Evolutionary conservation across 1,140 invertebrate species (phyloP), one percentile per base, ranked within the genome.

Genomic region (Pseudomyrmex cubaensis): DNA sequence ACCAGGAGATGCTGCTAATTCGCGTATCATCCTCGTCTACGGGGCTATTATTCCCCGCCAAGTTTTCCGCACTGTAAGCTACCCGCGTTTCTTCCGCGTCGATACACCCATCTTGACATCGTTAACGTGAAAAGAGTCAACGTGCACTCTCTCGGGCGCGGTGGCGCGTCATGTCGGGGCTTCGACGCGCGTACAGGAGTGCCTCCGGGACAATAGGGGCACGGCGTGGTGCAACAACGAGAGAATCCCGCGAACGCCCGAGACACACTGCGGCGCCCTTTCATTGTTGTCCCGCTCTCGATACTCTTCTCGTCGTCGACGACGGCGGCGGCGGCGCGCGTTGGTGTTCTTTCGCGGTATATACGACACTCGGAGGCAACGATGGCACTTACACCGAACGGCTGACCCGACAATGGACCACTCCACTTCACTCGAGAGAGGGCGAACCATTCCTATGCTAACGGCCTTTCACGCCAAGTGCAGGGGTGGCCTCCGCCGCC

Each of bases 361-460:
- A 88, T 86, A 87, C 87, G 89, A 92, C 89, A 85, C 88, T 91
- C 83, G 83, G 83, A 82, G 82, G 89, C 87, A 20, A 64, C 76
- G 90, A 87, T 91, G 91, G 92, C 87, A 88, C 93, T 91, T 93
- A 90, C 85, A 80, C 87, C 87, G 87, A 92, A 91, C 91, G 92
- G 91, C 92, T 92, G 91, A 93, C 90, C 91, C 90, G 90, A 94
- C 91, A 92, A 93, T 92, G 90, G 91, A 90, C 91, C 90, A 93
- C 93, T 94, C 89, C 85, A 93, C 90, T 93, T 83, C 62, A 77
- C 61, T 77, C 74, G 62, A 77, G 89, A 92, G 85, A 89, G 88
- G 66, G 76, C 64, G 82, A 90, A 93, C 93, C 92, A 93, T 94
- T 94, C 89, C 92, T 92, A 93, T 94, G 92, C 92, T 94, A 94